A percentile compares a stretch with the other conserved stretches of the same genome.
phyloP scores from a whole-genome alignment of 2,888 invertebrate species.

The Spialia ferax region DNA sequence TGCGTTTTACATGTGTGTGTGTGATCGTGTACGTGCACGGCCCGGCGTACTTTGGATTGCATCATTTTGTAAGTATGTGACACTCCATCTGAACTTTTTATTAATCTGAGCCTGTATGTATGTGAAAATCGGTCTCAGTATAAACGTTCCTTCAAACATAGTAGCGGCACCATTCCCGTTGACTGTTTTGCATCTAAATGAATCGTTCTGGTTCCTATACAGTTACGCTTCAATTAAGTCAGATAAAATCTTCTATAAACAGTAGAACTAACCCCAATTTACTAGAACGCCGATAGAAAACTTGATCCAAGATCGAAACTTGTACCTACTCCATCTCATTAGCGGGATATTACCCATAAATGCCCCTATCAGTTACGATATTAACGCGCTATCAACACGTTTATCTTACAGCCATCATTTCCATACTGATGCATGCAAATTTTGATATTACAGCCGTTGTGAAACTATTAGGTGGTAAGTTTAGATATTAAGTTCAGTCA shows the following conservation, averaged over 20 bases:
- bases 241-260: conserved; percentile 39
- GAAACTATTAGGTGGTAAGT: conserved; percentile 10
- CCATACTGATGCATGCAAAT: conserved; percentile 33
- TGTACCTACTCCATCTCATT: conserved; percentile 35
- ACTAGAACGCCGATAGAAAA: conserved; percentile 17
- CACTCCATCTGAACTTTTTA: no score
- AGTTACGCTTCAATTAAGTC: conserved; percentile 33
- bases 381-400: conserved; percentile 26
- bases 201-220: conserved; percentile 31
- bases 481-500: conserved; percentile 1
- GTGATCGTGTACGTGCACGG: no score
- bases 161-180: not conserved
- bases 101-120: no score
- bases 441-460: conserved; percentile 25
- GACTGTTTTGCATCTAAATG: conserved; percentile 38
- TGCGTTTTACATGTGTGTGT: no score
- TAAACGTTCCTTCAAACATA: conserved; percentile 1
- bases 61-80: no score
- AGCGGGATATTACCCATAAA: conserved; percentile 16
- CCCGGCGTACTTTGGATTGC: no score
- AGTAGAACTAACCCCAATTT: conserved; percentile 1
- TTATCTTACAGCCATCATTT: conserved; percentile 28
- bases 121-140: not conserved
- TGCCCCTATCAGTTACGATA: conserved; percentile 27
- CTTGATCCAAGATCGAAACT: conserved; percentile 12